These are phyloP conservation scores for Lutjanus erythropterus DNA, from an alignment of 2,113 vertebrate species.

Conservation along the genomic window DNA sequence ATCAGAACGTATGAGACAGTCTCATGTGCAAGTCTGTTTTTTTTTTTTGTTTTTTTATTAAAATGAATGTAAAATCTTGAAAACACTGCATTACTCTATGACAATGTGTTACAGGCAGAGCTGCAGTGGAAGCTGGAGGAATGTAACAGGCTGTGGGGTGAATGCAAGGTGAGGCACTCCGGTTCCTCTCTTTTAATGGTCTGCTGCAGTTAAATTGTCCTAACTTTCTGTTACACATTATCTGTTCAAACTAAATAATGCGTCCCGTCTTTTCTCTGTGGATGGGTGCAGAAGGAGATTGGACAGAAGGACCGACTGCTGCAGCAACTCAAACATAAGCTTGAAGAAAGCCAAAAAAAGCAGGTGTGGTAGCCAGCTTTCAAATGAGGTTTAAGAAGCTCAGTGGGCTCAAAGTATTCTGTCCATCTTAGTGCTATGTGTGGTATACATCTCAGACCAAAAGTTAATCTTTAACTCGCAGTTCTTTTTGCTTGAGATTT, in stretches of 20 bases:
- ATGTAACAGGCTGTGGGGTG: constrained; percentile 88
- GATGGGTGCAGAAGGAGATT: constrained; percentile 89
- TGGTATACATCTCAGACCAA: not conserved
- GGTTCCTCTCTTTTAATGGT: not conserved
- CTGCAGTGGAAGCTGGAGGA: constrained; percentile 97
- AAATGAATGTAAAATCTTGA: not conserved
- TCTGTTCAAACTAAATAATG: not conserved
- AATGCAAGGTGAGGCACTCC: constrained; percentile 87
- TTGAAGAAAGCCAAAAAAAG: constrained; percentile 91
- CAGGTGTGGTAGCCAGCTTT: constrained; percentile 83
- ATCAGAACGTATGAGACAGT: constrained; percentile 87
- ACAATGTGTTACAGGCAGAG: constrained; percentile 85
- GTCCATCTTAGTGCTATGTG: not conserved
- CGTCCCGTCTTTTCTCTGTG: not conserved
- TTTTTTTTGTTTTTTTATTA: no score
- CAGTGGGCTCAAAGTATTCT: not conserved
- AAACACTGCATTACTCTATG: not conserved
- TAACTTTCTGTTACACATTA: not conserved
- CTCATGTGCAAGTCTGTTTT: not conserved
- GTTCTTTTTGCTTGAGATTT: not conserved
- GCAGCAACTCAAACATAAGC: constrained; percentile 91
- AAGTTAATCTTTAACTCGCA: not conserved
- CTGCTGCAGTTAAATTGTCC: not conserved
- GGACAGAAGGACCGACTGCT: constrained; percentile 93
- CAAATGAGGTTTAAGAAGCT: not conserved